Percentiles rank a stretch among this genome's conserved stretches.
These are phyloP conservation scores for Macrochelys suwanniensis DNA, from an alignment of 2,797 vertebrate genomes.

Conservation along the genomic window DNA sequence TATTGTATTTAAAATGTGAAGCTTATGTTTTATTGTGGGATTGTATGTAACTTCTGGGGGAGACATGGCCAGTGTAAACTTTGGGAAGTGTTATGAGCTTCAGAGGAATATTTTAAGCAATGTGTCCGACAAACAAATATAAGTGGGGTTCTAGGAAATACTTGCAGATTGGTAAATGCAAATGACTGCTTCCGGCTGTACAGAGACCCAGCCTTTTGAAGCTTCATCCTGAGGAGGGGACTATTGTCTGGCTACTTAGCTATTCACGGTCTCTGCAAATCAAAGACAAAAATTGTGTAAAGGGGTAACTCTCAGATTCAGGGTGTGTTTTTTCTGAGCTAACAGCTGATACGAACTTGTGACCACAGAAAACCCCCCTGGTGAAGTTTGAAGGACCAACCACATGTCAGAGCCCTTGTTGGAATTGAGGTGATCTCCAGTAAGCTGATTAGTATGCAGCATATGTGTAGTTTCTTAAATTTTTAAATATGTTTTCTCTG, in stretches of 20 bases:
- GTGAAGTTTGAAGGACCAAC: background rate
- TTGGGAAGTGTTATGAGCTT: background rate
- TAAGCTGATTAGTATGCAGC: background rate
- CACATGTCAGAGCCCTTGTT: background rate
- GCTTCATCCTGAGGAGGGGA: background rate
- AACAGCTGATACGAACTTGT: background rate
- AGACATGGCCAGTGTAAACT: background rate
- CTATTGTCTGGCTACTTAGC: background rate
- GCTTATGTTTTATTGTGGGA: background rate
- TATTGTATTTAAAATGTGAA: background rate
- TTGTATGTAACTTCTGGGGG: background rate
- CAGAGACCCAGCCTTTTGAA: background rate
- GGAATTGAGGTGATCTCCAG: background rate
- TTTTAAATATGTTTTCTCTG: background rate
- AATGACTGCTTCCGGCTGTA: background rate
- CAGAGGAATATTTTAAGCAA: background rate
- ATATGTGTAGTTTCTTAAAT: background rate
- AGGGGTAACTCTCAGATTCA: background rate
- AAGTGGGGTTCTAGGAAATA: background rate
- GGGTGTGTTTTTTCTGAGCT: background rate
- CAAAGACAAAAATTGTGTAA: background rate
- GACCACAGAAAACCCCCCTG: background rate
- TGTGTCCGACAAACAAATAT: background rate
- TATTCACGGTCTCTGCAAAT: background rate
- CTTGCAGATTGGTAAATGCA: background rate